phyloP scores from a whole-genome alignment of 2,888 invertebrate species.

The Nasonia oneida region DNA sequence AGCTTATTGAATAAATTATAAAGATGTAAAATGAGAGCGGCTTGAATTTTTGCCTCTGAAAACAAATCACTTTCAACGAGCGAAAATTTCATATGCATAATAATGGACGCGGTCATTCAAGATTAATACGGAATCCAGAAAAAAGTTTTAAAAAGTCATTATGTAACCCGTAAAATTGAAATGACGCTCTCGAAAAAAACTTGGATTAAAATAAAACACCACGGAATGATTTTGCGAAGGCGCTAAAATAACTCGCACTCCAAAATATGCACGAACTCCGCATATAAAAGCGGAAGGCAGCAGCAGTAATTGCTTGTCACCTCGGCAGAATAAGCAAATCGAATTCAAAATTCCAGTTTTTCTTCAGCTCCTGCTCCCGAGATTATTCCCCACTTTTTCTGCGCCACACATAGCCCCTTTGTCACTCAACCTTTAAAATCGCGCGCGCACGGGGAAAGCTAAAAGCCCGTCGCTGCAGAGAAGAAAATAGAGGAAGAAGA shows the following conservation, averaged over 20 bases:
- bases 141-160: too few relatives aligned
- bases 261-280: neutral
- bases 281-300: neutral
- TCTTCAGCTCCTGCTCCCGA: neutral
- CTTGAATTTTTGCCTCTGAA: neutral
- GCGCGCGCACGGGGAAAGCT: neutral
- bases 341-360: neutral
- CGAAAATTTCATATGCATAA: neutral
- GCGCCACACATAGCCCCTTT: neutral
- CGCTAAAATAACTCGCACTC: too few relatives aligned
- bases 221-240: too few relatives aligned
- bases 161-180: too few relatives aligned
- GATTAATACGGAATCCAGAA: too few relatives aligned
- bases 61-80: neutral
- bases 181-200: too few relatives aligned
- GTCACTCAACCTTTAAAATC: slow-evolving; percentile 4
- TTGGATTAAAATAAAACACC: too few relatives aligned
- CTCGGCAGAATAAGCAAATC: neutral
- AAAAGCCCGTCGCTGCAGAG: neutral
- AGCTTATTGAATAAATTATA: neutral
- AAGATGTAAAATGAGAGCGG: neutral
- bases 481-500: neutral
- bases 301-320: neutral
- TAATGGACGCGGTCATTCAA: too few relatives aligned
- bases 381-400: neutral